Conservation (phyloP, 1,140 invertebrate species). For the Arion vulgaris region DNA sequence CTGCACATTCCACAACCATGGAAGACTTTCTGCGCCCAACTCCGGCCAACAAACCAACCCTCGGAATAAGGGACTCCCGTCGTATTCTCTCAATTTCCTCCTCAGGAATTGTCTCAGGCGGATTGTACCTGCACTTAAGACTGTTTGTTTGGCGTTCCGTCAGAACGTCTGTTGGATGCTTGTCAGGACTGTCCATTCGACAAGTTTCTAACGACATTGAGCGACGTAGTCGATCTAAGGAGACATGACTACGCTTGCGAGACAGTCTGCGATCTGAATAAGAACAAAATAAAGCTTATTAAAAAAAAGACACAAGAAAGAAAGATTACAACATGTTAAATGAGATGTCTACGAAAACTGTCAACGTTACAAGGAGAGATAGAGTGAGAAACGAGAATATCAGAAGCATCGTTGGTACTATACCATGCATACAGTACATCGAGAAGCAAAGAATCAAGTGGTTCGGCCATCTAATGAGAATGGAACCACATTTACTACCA, state of each 20-base stretch:
- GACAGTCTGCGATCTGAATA: conserved; percentile 49
- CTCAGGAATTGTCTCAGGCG: conserved; percentile 42
- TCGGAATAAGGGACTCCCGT: conserved; percentile 37
- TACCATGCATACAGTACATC: too few species aligned
- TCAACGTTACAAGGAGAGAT: too few species aligned
- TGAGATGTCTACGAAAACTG: too few species aligned
- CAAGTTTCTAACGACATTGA: conserved; percentile 49
- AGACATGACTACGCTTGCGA: conserved; percentile 48
- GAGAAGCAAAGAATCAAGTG: too few species aligned
- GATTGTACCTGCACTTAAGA: conserved; percentile 32
- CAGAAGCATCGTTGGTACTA: too few species aligned
- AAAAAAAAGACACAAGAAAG: too few species aligned
- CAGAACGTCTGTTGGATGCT: conserved; percentile 20
- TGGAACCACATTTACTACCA: too few species aligned
- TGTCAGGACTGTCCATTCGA: conserved; percentile 16
- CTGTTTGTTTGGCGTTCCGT: conserved; percentile 37
- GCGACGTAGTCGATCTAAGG: conserved; percentile 47
- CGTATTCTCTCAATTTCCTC: conserved; percentile 44
- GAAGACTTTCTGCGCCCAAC: neutral
- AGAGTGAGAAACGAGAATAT: too few species aligned
- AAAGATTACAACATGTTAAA: too few species aligned
- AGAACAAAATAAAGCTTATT: too few species aligned
- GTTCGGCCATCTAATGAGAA: too few species aligned
- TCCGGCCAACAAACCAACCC: conserved; percentile 16
- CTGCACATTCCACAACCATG: neutral